Evolutionary conservation across 2,888 invertebrate species (phyloP).

Genomic region (Cataglyphis livida): DNA sequence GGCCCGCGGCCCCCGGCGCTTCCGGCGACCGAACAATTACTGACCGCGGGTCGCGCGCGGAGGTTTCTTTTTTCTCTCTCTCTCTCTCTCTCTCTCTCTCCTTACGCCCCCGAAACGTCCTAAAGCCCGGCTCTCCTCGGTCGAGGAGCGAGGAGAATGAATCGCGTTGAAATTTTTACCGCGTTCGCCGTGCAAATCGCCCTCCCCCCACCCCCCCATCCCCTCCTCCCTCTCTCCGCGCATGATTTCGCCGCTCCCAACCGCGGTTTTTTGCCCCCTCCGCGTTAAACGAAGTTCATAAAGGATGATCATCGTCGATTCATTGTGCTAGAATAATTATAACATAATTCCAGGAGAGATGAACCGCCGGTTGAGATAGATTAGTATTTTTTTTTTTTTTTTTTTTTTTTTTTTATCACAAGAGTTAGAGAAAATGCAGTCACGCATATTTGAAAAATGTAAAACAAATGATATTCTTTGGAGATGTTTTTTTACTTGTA

Average conservation of each 20-base stretch:
- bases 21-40: slow-evolving; percentile 64
- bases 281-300: neutral
- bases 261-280: neutral
- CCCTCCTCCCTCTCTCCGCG: no score
- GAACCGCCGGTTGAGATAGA: neutral
- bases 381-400: neutral
- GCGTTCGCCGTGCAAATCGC: slow-evolving; percentile 33
- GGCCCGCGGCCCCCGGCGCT: slow-evolving; percentile 27
- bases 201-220: accelerated
- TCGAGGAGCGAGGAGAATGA: slow-evolving; percentile 1
- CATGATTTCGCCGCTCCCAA: neutral
- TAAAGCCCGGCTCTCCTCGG: slow-evolving; percentile 38
- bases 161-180: slow-evolving; percentile 64
- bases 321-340: neutral
- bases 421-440: neutral
- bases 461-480: neutral
- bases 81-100: no score
- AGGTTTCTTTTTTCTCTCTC: slow-evolving; percentile 13
- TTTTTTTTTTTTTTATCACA: no score
- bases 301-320: neutral
- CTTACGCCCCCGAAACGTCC: slow-evolving; percentile 58
- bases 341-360: neutral
- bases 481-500: neutral
- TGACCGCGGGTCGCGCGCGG: slow-evolving; percentile 49
- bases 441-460: neutral